These are phyloP conservation scores for Tillus elongatus DNA, from an alignment of 2,888 invertebrate genomes.

Conservation along the genomic window DNA sequence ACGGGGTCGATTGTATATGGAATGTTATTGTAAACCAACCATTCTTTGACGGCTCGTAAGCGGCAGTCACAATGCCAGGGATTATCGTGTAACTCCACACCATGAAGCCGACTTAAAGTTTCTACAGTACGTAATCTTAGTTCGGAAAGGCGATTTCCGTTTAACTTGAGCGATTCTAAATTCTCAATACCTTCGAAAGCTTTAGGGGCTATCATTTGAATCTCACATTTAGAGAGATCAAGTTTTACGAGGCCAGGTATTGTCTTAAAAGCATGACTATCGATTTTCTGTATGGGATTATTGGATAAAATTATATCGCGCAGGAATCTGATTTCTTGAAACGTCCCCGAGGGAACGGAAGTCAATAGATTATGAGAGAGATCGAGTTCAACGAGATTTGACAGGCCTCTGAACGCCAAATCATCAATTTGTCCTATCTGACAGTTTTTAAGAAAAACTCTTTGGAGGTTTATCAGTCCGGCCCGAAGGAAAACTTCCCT, in stretches of 20 bases:
- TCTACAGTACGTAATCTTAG: constrained; percentile 65
- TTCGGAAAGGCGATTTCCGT: constrained; percentile 70
- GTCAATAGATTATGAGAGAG: constrained; percentile 76
- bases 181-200: constrained; percentile 70
- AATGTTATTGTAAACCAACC: constrained; percentile 69
- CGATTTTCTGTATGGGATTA: constrained; percentile 75
- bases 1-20: constrained; percentile 69
- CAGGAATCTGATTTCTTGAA: constrained; percentile 70
- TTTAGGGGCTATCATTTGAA: constrained; percentile 65
- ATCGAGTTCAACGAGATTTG: constrained; percentile 84
- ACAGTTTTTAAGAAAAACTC: constrained; percentile 75
- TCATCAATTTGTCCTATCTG: constrained; percentile 78
- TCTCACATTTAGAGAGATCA: constrained; percentile 74
- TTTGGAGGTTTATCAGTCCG: constrained; percentile 76
- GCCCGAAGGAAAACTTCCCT: constrained; percentile 73
- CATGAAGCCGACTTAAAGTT: constrained; percentile 62
- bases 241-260: constrained; percentile 71
- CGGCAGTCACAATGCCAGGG: constrained; percentile 86
- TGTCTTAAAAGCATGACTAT: constrained; percentile 62
- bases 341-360: constrained; percentile 69
- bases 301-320: constrained; percentile 71
- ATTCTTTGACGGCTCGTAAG: constrained; percentile 68
- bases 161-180: constrained; percentile 69
- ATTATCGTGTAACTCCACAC: constrained; percentile 76
- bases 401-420: constrained; percentile 74